Evolutionary conservation across 2,113 vertebrate genomes (phyloP).

Genomic region (Macrotus californicus): DNA sequence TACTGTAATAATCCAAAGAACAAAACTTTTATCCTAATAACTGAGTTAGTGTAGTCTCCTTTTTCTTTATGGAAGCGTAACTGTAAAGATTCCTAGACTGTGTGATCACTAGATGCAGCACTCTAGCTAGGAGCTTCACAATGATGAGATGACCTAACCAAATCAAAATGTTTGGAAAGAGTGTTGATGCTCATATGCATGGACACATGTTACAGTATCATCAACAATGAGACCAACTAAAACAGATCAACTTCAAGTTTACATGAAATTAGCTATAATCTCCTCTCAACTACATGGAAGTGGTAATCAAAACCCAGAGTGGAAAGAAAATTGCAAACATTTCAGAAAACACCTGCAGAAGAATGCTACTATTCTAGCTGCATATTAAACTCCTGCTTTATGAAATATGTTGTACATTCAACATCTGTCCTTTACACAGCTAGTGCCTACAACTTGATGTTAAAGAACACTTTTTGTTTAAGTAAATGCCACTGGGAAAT

Average conservation of each 20-base stretch:
- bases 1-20: background rate
- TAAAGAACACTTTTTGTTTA: conserved; percentile 6
- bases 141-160: conserved; percentile 37
- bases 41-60: background rate
- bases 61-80: background rate
- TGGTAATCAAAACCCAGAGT: conserved; percentile 40
- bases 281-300: conserved; percentile 20
- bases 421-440: conserved; percentile 35
- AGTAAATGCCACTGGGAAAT: background rate
- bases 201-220: background rate
- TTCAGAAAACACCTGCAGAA: conserved; percentile 46
- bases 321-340: conserved; percentile 36
- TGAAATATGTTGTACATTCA: background rate
- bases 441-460: background rate
- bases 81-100: background rate
- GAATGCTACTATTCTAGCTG: background rate
- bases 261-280: conserved; percentile 37
- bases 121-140: background rate
- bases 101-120: background rate
- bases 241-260: conserved; percentile 31
- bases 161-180: conserved; percentile 47
- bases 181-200: background rate
- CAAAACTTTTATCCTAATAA: background rate
- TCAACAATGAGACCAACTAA: conserved; percentile 35
- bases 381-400: conserved; percentile 35